phyloP scores from a whole-genome alignment of 2,797 vertebrate species.

The Ptychadena robeensis region DNA sequence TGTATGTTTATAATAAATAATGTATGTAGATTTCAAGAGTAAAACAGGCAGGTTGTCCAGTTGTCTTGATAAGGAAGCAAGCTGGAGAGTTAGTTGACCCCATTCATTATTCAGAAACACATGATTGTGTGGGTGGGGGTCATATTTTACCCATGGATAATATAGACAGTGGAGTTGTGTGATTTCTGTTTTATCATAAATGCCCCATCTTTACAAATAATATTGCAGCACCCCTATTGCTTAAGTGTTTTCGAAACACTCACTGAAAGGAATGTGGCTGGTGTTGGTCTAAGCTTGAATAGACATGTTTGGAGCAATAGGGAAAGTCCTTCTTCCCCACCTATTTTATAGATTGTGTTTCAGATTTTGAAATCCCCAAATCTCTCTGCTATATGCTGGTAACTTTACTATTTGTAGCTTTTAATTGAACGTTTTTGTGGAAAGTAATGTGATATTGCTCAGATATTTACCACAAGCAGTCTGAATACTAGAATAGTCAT shows the following conservation, averaged over 20 bases:
- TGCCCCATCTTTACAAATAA: too few relatives aligned
- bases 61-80: too few relatives aligned
- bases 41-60: too few relatives aligned
- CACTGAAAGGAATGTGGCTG: slow-evolving; percentile 18
- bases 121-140: too few relatives aligned
- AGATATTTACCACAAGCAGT: background rate
- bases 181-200: too few relatives aligned
- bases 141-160: too few relatives aligned
- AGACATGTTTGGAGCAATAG: slow-evolving; percentile 24
- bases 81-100: too few relatives aligned
- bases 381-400: background rate
- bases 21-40: too few relatives aligned
- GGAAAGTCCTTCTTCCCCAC: background rate
- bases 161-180: too few relatives aligned
- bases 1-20: too few relatives aligned
- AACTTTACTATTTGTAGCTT: background rate
- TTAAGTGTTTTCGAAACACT: too few relatives aligned
- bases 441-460: background rate
- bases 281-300: slow-evolving; percentile 12
- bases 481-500: background rate
- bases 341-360: background rate
- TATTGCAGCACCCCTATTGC: background rate
- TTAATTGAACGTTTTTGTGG: slow-evolving; percentile 7
- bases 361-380: background rate
- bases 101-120: too few relatives aligned